Evolutionary conservation across 2,797 vertebrate species (phyloP), one percentile per base, ranked within the genome.

Genomic region (Coilia nasus): DNA sequence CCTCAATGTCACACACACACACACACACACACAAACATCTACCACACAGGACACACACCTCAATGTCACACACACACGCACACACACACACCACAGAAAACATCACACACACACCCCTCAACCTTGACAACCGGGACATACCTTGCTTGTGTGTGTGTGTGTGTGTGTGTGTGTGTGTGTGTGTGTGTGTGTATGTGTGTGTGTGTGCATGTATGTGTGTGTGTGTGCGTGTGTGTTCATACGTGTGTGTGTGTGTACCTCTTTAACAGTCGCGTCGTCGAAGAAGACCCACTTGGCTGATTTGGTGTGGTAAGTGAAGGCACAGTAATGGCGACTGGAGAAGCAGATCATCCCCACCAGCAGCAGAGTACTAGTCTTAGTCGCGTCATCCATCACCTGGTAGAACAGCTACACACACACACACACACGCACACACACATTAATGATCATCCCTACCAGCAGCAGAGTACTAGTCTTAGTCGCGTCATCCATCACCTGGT

Each of bases 331-430:
- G 89, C 94, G 95, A 92, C 97, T 99, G 85, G 96, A 95, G 90
- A 98, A 99, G 93, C 98, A 99, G 94, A 99, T 98, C 97, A 99
- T 96, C 83, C 96, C 98, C 85, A 99, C 98, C 28, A 99, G 96
- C 81, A 93, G 94, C 85, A 99, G 97, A 85, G 98, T 97, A 82
- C 96, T 97, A 83, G 94, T 97, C 93, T 95, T 98, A 89, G 98
- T 98, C 84, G 96, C 94, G 92, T 99, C 98, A 90, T 99, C 98
- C 11, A 97, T 99, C 88, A 99, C 98, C 84, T 96, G 96, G 88
- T 98, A 98, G 93, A 98, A 99, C 86, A 99, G 96, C 98, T 99
- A 92, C 44, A 28, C 50, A 23, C 25, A 85, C 15, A 57, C 82
- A 46, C 71, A 64, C 81, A 85, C 35, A 46, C 28, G 60, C 31